These are phyloP conservation scores for Xiphophorus maculatus DNA, from an alignment of 2,113 vertebrate genomes.

Conservation along the genomic window DNA sequence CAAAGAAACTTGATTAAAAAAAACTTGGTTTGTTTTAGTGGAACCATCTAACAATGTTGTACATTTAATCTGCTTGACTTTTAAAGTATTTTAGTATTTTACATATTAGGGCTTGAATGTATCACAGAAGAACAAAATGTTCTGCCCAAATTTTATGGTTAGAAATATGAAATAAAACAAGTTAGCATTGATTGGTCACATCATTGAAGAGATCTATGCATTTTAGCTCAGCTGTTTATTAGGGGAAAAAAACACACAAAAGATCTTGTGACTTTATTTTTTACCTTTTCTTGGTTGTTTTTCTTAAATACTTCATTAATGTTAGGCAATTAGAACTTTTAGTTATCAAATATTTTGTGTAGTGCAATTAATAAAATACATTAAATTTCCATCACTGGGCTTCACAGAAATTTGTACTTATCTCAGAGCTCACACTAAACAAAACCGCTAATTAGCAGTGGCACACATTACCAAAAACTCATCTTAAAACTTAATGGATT, in stretches of 20 bases:
- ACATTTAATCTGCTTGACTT: too few relatives aligned
- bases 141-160: neutral
- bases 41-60: too few relatives aligned
- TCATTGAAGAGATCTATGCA: neutral
- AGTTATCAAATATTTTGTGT: neutral
- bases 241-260: neutral
- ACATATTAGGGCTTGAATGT: too few relatives aligned
- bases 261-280: neutral
- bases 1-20: too few relatives aligned
- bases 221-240: neutral
- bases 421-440: slow-evolving; percentile 68
- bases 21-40: too few relatives aligned
- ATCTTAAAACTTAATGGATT: slow-evolving; percentile 69
- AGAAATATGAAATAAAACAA: neutral
- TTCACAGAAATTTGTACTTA: slow-evolving; percentile 48
- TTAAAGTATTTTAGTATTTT: too few relatives aligned
- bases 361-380: neutral
- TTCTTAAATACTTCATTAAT: neutral
- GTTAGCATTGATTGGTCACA: neutral
- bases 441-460: slow-evolving; percentile 57
- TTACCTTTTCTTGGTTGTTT: neutral
- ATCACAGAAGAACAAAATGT: too few relatives aligned
- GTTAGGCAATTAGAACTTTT: neutral
- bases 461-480: slow-evolving; percentile 47
- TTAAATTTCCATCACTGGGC: neutral